Evolutionary conservation across 2,888 invertebrate genomes (phyloP), one percentile per base, ranked within the genome.

Genomic region (Rhingia rostrata): DNA sequence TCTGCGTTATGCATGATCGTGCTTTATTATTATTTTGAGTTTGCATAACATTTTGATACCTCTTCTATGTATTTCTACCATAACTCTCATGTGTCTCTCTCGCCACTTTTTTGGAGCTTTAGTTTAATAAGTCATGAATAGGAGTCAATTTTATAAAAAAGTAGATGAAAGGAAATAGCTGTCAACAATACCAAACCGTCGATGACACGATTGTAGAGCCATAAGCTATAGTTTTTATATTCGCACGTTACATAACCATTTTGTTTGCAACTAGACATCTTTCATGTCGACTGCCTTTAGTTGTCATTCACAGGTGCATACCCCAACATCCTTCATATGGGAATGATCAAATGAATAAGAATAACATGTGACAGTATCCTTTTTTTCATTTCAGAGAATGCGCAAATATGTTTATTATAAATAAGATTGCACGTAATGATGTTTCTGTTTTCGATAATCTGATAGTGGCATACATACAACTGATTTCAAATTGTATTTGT

Each of bases 301-400:
- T n/a, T 39, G 9, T 12, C 30, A 37, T 60, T 32, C 43, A 22
- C 45, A 72, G 7, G 58, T 51, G 51, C 51, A 74, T 51, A 56
- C 39, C 6, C 58, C 45, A 33, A 33, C 49, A 39, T 69, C 43
- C 7, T 60, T 9, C 35, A 54, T 9, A 41, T 35, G 45, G 64
- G 22, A 54, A 75, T 39, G 10, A 66, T 63, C 51, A 35, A n/a
- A 37, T 61, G 10, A 63, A 37, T 45, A 47, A 53, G 45, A 45
- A 61, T 72, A 67, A 73, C 54, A 64, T 67, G 10, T 69, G 72
- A 51, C 35, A 54, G 54, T 60, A 73, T 74, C 53, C 43, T 72
- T 70, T 75, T 64, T 87, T 78, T 87, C 86, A 81, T 87, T 87
- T 87, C 87, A 87, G 87, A 84, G 86, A 86, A 81, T 83, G 73